Base-by-base conservation (phyloP, 2,797 vertebrate species). In the Sebastes goodei region DNA sequence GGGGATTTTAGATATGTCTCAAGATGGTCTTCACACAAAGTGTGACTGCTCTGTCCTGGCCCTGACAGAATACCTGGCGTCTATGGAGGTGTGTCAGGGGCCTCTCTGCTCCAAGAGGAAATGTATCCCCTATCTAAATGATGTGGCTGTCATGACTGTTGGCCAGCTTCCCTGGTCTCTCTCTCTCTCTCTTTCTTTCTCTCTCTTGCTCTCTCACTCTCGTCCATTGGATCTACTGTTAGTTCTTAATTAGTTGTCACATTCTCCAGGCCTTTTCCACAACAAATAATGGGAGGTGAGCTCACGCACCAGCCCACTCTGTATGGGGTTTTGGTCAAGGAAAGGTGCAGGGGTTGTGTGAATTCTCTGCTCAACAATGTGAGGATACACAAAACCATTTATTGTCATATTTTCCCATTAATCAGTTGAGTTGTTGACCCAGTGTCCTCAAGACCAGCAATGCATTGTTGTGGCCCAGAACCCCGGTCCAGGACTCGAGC, bases 211-310 rank as follows among this genome's bases (percentile, higher is more conserved):
- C 42, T 46, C 42, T 17, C 42, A 9, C 46, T 20, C 4, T 49
- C n/a, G n/a, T 68, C 10, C 20, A 32, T 55, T 49, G 66, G 52
- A 74, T 82, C 72, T 46, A 59, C 71, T 69, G 64, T 61, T 75
- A 60, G 57, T 38, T 78, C 29, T 74, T 83, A 91, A 90, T 89
- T 78, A 80, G 63, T 77, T 70, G 74, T 85, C 74, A 90, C 76
- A 81, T 81, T 88, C 76, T 90, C 78, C 82, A 89, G 81, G 10
- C 70, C 7, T 81, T 78, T 80, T 81, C 80, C 80, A 78, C 64
- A 53, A 76, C 5, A 74, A 83, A 66, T 1, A 83, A 66, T 1
- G 27, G 60, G 25, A 67, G 68, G 53, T 1, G 27, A 52, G n/a
- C 56, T 53, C 59, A 55, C 42, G 57, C 67, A 70, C 72, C 60